phyloP scores from a whole-genome alignment of 2,888 invertebrate species.

The Argynnis bischoffii region DNA sequence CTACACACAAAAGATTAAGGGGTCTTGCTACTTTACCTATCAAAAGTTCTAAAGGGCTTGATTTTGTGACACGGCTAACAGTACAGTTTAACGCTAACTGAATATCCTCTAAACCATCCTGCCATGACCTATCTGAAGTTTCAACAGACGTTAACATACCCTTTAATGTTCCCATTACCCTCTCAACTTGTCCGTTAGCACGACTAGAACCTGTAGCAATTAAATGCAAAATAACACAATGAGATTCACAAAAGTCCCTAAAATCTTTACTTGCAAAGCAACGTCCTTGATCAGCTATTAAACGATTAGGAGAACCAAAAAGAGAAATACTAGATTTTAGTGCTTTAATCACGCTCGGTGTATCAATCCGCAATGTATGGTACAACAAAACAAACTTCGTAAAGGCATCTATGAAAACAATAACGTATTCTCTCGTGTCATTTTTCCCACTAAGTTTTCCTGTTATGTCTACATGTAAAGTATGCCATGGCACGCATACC shows the following conservation, averaged over 20 bases:
- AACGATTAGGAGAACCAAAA: slow-evolving; percentile 35
- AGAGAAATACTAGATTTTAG: slow-evolving; percentile 23
- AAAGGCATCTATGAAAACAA: slow-evolving; percentile 46
- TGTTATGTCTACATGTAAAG: slow-evolving; percentile 46
- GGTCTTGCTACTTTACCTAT: slow-evolving; percentile 44
- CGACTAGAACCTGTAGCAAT: slow-evolving; percentile 42
- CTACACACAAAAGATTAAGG: slow-evolving; percentile 27
- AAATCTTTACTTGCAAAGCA: slow-evolving; percentile 41
- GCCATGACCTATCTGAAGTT: slow-evolving; percentile 40
- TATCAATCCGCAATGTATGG: slow-evolving; percentile 40
- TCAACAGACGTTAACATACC: slow-evolving; percentile 45
- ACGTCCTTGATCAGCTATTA: slow-evolving; percentile 41
- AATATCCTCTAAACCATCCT: slow-evolving; percentile 32
- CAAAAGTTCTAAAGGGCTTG: slow-evolving; percentile 45
- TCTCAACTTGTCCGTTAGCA: slow-evolving; percentile 43
- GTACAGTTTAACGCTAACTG: slow-evolving; percentile 32
- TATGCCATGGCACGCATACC: slow-evolving; percentile 40
- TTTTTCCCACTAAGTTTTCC: slow-evolving; percentile 47
- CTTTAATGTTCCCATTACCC: slow-evolving; percentile 36
- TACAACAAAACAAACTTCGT: slow-evolving; percentile 42
- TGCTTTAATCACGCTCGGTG: slow-evolving; percentile 34
- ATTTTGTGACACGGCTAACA: slow-evolving; percentile 41
- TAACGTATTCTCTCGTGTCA: slow-evolving; percentile 46
- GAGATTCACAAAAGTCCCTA: slow-evolving; percentile 29
- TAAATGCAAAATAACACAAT: slow-evolving; percentile 39